phyloP scores from a whole-genome alignment of 1,140 invertebrate species.

The Sitophilus oryzae region DNA sequence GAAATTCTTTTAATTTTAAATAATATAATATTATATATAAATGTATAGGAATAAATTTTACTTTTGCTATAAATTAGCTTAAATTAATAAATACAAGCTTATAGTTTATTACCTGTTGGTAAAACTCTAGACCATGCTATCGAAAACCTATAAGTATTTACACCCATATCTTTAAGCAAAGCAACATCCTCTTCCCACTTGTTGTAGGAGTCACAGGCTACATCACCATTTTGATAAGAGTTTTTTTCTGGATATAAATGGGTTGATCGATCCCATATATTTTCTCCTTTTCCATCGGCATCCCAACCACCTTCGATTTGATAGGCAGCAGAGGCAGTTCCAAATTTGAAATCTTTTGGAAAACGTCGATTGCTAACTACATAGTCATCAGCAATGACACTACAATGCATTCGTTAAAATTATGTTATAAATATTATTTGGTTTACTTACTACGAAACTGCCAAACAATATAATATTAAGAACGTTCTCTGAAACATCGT shows the following conservation, averaged over 20 bases:
- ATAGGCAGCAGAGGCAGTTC: slow-evolving; percentile 50
- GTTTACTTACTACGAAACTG: no score
- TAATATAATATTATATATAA: no score
- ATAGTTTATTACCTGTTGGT: slow-evolving; percentile 24
- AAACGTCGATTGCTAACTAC: slow-evolving; percentile 12
- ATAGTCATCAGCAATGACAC: slow-evolving; percentile 9
- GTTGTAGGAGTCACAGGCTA: slow-evolving; percentile 56
- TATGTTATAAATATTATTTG: no score
- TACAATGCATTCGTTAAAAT: not conserved
- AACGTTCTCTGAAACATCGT: no score
- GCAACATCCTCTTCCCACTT: slow-evolving; percentile 52
- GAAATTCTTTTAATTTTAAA: no score
- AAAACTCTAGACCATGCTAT: slow-evolving; percentile 53
- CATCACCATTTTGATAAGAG: slow-evolving; percentile 47
- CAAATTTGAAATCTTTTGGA: slow-evolving; percentile 46
- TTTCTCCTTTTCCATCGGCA: slow-evolving; percentile 50
- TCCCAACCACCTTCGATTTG: slow-evolving; percentile 57
- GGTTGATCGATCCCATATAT: slow-evolving; percentile 55
- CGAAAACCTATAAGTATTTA: slow-evolving; percentile 53
- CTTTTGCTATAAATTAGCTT: no score
- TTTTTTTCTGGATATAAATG: slow-evolving; percentile 44
- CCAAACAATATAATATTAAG: no score
- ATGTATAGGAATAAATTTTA: no score
- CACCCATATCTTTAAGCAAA: slow-evolving; percentile 46
- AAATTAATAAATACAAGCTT: no score